phyloP scores from a whole-genome alignment of 2,797 vertebrate species.

The Trachops cirrhosus region DNA sequence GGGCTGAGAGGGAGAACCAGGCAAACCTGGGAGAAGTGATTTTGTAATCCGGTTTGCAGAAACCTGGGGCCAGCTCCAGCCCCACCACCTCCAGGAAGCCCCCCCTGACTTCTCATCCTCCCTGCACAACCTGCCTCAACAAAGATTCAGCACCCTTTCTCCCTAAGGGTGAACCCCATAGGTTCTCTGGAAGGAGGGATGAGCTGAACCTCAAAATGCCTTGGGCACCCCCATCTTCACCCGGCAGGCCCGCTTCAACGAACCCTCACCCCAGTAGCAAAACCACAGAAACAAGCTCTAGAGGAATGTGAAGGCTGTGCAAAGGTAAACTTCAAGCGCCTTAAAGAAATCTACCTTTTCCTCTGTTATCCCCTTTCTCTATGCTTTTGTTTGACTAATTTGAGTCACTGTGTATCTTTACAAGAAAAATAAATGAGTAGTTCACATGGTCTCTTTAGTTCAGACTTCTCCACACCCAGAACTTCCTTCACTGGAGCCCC shows the following conservation, averaged over 20 bases:
- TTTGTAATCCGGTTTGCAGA: background rate
- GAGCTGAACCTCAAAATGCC: background rate
- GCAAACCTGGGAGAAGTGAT: background rate
- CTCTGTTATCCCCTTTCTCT: background rate
- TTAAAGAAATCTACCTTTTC: background rate
- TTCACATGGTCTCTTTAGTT: background rate
- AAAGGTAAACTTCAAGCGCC: background rate
- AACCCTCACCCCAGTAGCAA: background rate
- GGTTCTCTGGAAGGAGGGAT: background rate
- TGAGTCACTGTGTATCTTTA: background rate
- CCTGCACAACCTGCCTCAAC: background rate
- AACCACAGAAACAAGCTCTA: background rate
- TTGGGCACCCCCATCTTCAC: background rate
- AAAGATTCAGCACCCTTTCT: background rate
- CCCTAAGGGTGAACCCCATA: background rate
- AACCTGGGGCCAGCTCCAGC: background rate
- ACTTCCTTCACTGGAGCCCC: background rate
- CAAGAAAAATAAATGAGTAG: conserved; percentile 12
- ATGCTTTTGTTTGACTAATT: background rate
- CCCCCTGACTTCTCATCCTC: no score
- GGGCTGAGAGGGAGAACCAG: background rate
- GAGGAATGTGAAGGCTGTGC: rapidly evolving
- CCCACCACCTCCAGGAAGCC: background rate
- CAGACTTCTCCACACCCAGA: background rate
- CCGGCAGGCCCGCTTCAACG: background rate